Evolutionary conservation across 1,140 invertebrate genomes (phyloP), one percentile per base, ranked within the genome.

Genomic region (Nautilus pompilius): DNA sequence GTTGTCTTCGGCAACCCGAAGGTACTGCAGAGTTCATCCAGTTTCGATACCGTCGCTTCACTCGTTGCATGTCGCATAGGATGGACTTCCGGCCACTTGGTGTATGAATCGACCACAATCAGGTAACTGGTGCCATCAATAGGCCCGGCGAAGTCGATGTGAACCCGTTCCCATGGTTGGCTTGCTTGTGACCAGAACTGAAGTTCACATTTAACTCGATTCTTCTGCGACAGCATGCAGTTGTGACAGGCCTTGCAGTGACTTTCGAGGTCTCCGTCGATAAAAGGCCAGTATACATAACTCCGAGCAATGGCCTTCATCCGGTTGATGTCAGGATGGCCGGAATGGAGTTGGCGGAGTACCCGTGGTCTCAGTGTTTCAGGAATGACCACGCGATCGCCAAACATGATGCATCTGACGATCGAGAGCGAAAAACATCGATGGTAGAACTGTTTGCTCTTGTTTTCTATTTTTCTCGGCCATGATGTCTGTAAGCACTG

Each of bases 251-350:
- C 17, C 15, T 32, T 22, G 6, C 29, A 22, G 20, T 72, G 63
- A n/a, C 68, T 60, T 58, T 80, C 76, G 26, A 86, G 82, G n/a
- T 84, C 79, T 22, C 64, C 34, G 63, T 87, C 82, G 0, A 86
- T 80, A 2, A 69, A 69, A 6, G 79, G 80, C 84, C 84, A 87
- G 83, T 82, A 87, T 5, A 86, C 78, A 68, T 85, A 84, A 10
- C 67, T 68, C 30, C 85, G 58, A 3, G 87, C 76, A 17, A 84
- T 51, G 2, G 75, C 65, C 71, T 88, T 88, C 85, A 87, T 88
- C 0, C 72, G 75, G 0, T 80, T 80, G 8, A 86, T 81, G 5
- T 86, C 84, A 6, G 78, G 77, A 71, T 87, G 86, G 3, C 79
- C 81, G 20, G 58, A 58, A 72, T 87, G 85, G n/a, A 86, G 67